Evolutionary conservation across 2,797 vertebrate species (phyloP).

Genomic region (Loris lydekkerianus): DNA sequence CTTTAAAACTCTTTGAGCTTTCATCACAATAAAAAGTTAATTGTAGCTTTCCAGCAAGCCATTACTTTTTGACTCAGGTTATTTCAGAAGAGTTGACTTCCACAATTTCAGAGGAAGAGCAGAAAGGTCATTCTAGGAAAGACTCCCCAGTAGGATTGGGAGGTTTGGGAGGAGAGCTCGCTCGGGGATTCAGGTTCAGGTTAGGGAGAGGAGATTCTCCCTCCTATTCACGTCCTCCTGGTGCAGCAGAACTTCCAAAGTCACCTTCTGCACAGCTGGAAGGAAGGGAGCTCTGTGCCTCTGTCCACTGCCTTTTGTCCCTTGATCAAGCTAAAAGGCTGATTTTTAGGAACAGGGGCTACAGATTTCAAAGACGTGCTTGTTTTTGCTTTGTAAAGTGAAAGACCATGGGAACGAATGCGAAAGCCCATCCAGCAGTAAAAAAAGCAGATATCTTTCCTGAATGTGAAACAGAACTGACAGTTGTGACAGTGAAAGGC

Average conservation of each 20-base stretch:
- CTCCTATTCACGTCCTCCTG: neutral
- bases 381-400: neutral
- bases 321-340: neutral
- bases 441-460: neutral
- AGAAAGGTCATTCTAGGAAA: constrained; percentile 8
- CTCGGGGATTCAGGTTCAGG: neutral
- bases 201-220: neutral
- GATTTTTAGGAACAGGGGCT: neutral
- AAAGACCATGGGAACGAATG: neutral
- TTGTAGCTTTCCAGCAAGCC: constrained; percentile 68
- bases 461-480: neutral
- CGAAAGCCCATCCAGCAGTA: neutral
- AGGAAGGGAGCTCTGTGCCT: neutral
- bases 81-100: constrained; percentile 68
- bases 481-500: neutral
- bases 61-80: constrained; percentile 57
- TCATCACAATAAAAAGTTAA: constrained; percentile 75
- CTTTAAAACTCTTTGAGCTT: constrained; percentile 25
- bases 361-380: neutral
- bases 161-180: neutral
- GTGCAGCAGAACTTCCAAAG: neutral
- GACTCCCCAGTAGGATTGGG: neutral
- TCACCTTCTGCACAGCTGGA: neutral
- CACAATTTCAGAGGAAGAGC: constrained; percentile 48
- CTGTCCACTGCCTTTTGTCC: neutral